These are phyloP conservation scores for Scolanthus callimorphus DNA, from an alignment of 92 coral and sea anemone species.

Conservation along the genomic window DNA sequence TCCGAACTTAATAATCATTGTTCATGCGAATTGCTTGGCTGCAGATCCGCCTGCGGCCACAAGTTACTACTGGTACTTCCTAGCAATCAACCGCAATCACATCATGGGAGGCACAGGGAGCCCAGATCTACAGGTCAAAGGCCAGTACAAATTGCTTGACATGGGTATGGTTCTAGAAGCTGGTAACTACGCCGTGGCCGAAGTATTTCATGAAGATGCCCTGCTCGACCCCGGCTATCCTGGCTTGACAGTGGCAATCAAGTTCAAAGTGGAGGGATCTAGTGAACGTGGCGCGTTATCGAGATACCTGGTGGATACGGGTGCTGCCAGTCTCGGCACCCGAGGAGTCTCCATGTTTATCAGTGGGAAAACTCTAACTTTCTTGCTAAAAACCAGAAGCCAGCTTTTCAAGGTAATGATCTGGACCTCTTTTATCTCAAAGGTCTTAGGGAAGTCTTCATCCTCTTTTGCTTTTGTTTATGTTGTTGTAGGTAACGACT, in stretches of 20 bases:
- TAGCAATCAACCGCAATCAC: constrained; percentile 51
- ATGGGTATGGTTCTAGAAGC: constrained; percentile 67
- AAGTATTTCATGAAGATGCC: constrained; percentile 51
- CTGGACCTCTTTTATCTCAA: no score
- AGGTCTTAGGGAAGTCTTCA: no score
- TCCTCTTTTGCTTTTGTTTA: no score
- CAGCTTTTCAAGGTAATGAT: constrained; percentile 81
- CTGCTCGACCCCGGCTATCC: constrained; percentile 60
- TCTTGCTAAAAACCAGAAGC: constrained; percentile 52
- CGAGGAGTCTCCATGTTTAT: constrained; percentile 82
- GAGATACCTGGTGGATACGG: constrained; percentile 83
- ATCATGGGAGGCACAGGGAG: constrained; percentile 42
- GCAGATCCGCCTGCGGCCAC: constrained; percentile 78
- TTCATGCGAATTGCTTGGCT: no score
- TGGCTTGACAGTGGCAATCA: constrained; percentile 84
- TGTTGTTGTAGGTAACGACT: constrained; percentile 66
- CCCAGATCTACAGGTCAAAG: constrained; percentile 65
- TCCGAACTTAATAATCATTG: no score
- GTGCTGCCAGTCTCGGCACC: constrained; percentile 62
- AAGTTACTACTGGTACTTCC: constrained; percentile 95
- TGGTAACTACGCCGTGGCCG: constrained; percentile 52
- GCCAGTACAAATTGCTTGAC: constrained; percentile 58
- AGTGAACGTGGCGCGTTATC: constrained; percentile 50
- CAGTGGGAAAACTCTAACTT: constrained; percentile 45
- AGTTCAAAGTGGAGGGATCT: constrained; percentile 63